Evolutionary conservation across 1,140 invertebrate species (phyloP), one percentile per base, ranked within the genome.

Genomic region (Nautilus pompilius): DNA sequence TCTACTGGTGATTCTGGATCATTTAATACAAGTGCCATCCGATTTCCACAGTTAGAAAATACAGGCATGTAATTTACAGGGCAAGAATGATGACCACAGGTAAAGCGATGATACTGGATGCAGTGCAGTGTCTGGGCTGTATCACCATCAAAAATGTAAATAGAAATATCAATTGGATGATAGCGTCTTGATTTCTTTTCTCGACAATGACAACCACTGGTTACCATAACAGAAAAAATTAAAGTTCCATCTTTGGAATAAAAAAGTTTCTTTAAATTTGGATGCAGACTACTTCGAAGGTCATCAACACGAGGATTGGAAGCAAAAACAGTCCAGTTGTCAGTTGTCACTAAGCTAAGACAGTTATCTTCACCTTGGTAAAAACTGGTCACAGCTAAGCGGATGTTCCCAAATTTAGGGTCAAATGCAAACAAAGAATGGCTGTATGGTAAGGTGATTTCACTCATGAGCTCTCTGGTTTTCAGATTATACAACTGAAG

Each of bases 1-100:
- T 80, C 77, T 22, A 71, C 62, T 5, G 69, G 65, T 10, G 71
- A 74, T 51, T 79, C 78, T 53, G 68, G 67, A 46, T 76, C 74
- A 69, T 82, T 80, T 29, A 82, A 62, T 20, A 79, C 72, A n/a
- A 82, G 74, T 30, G 80, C 80, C 80, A 82, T 81, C 8, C 79
- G 72, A 48, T 70, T 79, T 26, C 80, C 79, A 65, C 80, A 81
- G 17, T 74, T 69, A 10, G 80, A 82, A 58, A 82, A 75, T 24
- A 80, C 64, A 2, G 80, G 80, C 65, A 77, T 73, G 68, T 77
- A 82, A 66, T 81, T 81, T 45, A 78, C 65, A 8, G 79, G 78
- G 59, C 80, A 82, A 15, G 73, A 74, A 62, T 82, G 80, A 20
- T 72, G 68, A 0, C 74, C 72, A 53, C 80, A 82, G 0, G 77